Conservation (phyloP, 2,797 vertebrate genomes). For the Ceryle rudis region DNA sequence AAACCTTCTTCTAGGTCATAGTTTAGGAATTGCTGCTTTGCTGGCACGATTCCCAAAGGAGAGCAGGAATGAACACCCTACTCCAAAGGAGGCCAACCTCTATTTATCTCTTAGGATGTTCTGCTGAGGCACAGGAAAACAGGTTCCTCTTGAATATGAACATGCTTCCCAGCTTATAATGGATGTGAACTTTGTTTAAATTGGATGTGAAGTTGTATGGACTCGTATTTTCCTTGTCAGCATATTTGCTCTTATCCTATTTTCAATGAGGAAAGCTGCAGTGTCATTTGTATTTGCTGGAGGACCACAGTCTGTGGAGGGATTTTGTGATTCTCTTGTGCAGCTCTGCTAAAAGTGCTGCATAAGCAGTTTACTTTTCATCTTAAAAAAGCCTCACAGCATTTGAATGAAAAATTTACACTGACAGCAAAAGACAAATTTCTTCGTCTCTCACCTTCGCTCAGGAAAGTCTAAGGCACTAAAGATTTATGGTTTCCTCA, state of each 20-base stretch:
- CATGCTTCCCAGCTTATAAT: conserved; percentile 20
- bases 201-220: conserved; percentile 42
- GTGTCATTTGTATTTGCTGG: background rate
- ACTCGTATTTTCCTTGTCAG: conserved; percentile 19
- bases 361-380: conserved; percentile 36
- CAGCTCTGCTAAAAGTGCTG: conserved; percentile 39
- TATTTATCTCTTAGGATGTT: conserved; percentile 9
- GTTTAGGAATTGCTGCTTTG: background rate
- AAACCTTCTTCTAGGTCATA: background rate
- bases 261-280: conserved; percentile 28
- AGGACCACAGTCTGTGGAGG: background rate
- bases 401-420: conserved; percentile 55
- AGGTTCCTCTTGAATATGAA: conserved; percentile 9
- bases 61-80: background rate
- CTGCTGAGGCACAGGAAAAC: conserved; percentile 33
- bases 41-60: background rate
- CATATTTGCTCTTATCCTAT: conserved; percentile 48
- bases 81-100: background rate
- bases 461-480: background rate
- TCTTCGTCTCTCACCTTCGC: background rate
- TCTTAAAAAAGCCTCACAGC: conserved; percentile 35
- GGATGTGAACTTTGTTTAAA: conserved; percentile 52
- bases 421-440: conserved; percentile 49
- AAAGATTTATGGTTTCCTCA: conserved; percentile 32
- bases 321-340: background rate